Evolutionary conservation across 2,888 invertebrate genomes (phyloP).

Genomic region (Heliconius cydno): DNA sequence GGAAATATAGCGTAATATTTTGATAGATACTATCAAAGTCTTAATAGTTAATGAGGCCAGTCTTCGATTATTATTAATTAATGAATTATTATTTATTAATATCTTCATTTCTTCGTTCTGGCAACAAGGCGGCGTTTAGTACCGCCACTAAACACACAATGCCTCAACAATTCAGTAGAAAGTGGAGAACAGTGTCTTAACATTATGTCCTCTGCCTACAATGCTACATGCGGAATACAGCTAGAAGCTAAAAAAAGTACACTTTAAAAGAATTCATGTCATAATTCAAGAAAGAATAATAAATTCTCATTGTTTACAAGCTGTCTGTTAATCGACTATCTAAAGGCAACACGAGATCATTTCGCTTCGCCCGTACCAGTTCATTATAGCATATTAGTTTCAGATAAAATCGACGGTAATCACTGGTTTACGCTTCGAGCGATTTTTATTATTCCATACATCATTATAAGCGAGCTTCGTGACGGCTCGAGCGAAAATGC

Average conservation of each 20-base stretch:
- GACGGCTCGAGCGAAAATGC: slow-evolving; percentile 44
- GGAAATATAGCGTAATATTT: no score
- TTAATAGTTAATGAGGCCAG: no score
- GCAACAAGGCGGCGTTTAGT: neutral
- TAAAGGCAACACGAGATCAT: slow-evolving; percentile 34
- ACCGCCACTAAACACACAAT: neutral
- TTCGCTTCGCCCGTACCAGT: slow-evolving; percentile 33
- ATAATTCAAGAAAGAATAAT: neutral
- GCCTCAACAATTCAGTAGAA: neutral
- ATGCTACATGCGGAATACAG: neutral
- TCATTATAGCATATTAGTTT: slow-evolving; percentile 48
- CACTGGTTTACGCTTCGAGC: slow-evolving; percentile 37
- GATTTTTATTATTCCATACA: slow-evolving; percentile 44
- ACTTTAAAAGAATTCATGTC: neutral
- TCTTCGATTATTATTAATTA: no score
- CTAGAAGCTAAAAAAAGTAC: neutral
- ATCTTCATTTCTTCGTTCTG: neutral
- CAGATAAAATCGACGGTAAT: slow-evolving; percentile 48
- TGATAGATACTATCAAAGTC: no score
- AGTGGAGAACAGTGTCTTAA: neutral
- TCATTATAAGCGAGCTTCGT: slow-evolving; percentile 44
- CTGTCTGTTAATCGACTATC: slow-evolving; percentile 20
- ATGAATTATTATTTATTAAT: neutral
- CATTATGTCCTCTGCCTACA: neutral
- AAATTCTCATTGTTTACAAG: slow-evolving; percentile 30